A percentile compares a stretch with the other conserved stretches of the same genome.
Conservation (phyloP, 92 coral and sea anemone species). For the Phenganax subtilis region DNA sequence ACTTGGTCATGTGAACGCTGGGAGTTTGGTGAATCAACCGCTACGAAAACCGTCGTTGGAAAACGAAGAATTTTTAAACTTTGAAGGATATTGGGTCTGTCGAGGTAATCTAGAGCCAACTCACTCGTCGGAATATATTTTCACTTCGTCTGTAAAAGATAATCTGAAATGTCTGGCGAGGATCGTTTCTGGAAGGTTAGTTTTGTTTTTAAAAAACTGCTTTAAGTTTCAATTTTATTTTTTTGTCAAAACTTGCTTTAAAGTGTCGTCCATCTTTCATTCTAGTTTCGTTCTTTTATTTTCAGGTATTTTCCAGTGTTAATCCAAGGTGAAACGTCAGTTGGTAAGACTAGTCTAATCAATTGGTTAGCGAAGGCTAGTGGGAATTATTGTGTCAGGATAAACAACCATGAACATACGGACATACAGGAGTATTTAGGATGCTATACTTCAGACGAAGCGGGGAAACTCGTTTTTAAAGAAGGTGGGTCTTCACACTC, state of each 20-base stretch:
- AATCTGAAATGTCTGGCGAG: slow-evolving; percentile 78
- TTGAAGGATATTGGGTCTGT: slow-evolving; percentile 93
- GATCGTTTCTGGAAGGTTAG: slow-evolving; percentile 94
- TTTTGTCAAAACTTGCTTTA: not conserved
- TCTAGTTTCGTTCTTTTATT: not conserved
- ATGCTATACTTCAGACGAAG: slow-evolving; percentile 84
- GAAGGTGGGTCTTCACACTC: slow-evolving; percentile 55
- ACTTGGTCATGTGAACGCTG: slow-evolving; percentile 85
- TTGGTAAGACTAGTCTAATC: slow-evolving; percentile 92
- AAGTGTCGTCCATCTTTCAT: not conserved
- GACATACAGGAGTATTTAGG: slow-evolving; percentile 97
- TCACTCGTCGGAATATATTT: slow-evolving; percentile 66
- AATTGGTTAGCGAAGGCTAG: slow-evolving; percentile 91
- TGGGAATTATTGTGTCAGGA: slow-evolving; percentile 86
- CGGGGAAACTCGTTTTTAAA: slow-evolving; percentile 86
- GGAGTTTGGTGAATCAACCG: slow-evolving; percentile 76
- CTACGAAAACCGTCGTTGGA: slow-evolving; percentile 58
- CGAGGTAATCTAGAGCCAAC: slow-evolving; percentile 66
- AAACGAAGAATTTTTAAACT: slow-evolving; percentile 55
- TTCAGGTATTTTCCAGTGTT: slow-evolving; percentile 80
- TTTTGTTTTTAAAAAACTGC: no score
- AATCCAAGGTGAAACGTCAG: slow-evolving; percentile 98
- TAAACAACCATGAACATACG: slow-evolving; percentile 97
- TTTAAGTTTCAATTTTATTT: no score
- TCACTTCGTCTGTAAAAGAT: slow-evolving; percentile 78